Evolutionary conservation across 30 jellyfish, hydroid and myxozoan species (phyloP), one percentile per base, ranked within the genome.

Genomic region (Euphysa ruthae): DNA sequence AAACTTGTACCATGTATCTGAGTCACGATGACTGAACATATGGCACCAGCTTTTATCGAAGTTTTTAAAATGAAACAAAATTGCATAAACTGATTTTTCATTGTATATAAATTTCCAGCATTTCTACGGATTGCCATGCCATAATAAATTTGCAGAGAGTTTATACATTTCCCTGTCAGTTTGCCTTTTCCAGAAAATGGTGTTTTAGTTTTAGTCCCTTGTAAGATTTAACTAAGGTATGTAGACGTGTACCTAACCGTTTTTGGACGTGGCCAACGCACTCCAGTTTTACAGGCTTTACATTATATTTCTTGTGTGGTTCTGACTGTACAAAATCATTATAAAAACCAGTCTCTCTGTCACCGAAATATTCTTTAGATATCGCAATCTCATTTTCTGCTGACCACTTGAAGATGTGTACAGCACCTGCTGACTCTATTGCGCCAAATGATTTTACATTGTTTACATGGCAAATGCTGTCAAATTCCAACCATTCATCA

Each of bases 201-300:
- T 32, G 86, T 63, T 43, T 60, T 27, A 18, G 85, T 60, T n/a
- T n/a, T n/a, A n/a, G n/a, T n/a, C 30, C 30, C 50, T 75, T 75
- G 30, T 43, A 24, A 15, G 60, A 61, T 29, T 38, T 28, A 14
- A 61, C 32, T 2, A 63, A 20, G n/a, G 62, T 27, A 15, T 75
- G 84, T 12, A 75, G 81, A 23, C 82, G 75, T 46, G 71, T 61
- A 21, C 83, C 87, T 19, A 74, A 61, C 30, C 90, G 62, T 52
- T 63, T 75, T 50, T 73, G 86, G 13, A 73, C 82, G 52, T 73
- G 86, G 18, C 86, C 86, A 13, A 73, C 27, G 44, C 86, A 73
- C 35, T 73, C 86, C 55, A 73, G 26, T 32, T 73, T 73, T 12
- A 38, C 27, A 5, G 82, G 83, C 27, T 25, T 44, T 43, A 73